phyloP scores from a whole-genome alignment of 35 echinoderm and acorn worm species.

The Apostichopus parvimensis region DNA sequence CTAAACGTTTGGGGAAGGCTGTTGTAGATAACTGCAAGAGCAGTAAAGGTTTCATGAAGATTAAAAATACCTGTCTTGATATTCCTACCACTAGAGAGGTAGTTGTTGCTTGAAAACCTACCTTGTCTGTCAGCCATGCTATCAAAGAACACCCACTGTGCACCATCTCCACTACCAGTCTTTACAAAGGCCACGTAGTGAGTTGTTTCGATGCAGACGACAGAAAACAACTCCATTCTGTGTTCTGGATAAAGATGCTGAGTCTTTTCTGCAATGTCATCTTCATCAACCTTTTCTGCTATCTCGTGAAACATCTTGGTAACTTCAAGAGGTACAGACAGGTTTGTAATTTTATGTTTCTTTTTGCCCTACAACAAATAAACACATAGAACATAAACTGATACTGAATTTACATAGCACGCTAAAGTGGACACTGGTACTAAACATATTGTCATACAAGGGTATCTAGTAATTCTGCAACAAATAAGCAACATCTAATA shows the following conservation, averaged over 20 bases:
- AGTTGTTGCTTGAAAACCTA: not conserved
- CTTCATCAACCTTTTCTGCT: not conserved
- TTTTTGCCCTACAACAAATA: not conserved
- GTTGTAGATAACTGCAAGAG: no score
- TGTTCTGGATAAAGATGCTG: not conserved
- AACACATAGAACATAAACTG: no score
- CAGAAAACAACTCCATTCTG: conserved; percentile 92
- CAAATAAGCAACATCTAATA: no score
- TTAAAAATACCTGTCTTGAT: no score
- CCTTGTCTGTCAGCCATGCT: conserved; percentile 97
- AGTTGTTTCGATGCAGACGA: conserved; percentile 93
- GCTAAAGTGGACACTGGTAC: no score
- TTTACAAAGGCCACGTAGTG: conserved; percentile 97
- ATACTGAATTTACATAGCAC: no score
- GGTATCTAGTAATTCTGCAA: no score
- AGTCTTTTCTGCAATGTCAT: not conserved
- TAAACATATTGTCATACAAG: no score
- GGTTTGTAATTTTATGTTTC: not conserved
- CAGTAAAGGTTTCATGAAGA: no score
- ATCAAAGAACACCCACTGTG: conserved; percentile 97
- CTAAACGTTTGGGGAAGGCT: no score
- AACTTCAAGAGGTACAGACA: not conserved
- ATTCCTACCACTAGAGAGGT: no score
- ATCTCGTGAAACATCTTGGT: not conserved
- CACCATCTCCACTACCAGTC: conserved; percentile 50